Percentiles rank a stretch among this genome's conserved stretches.
phyloP scores from a whole-genome alignment of 2,113 vertebrate genomes.

The Cyanistes caeruleus region DNA sequence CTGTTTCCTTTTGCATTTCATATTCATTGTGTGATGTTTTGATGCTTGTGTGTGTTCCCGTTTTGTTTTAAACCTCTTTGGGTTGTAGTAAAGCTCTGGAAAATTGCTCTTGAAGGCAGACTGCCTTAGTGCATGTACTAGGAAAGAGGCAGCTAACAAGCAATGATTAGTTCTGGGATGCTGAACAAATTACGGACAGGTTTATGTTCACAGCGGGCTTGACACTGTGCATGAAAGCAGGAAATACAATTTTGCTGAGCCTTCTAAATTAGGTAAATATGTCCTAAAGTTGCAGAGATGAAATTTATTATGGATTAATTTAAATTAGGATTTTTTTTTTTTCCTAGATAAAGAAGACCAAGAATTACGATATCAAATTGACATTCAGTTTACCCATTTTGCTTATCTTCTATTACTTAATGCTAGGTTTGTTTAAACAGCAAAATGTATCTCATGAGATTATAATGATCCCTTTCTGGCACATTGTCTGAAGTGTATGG shows the following conservation, averaged over 20 bases:
- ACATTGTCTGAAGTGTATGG: not conserved
- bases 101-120: not conserved
- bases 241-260: not conserved
- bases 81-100: not conserved
- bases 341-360: not conserved
- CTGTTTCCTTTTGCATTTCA: slow-evolving; percentile 43
- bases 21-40: not conserved
- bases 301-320: not conserved
- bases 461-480: not conserved
- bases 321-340: not conserved
- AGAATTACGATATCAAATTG: not conserved
- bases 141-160: not conserved
- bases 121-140: not conserved
- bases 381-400: not conserved
- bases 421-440: not conserved
- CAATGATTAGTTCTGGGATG: not conserved
- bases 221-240: not conserved
- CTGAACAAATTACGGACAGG: not conserved
- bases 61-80: not conserved
- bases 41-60: not conserved
- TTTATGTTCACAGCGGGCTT: not conserved
- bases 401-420: not conserved
- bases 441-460: not conserved
- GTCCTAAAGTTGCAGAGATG: not conserved
- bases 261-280: not conserved